Conservation (phyloP, 1,140 invertebrate genomes). For the Temnothorax longispinosus region DNA sequence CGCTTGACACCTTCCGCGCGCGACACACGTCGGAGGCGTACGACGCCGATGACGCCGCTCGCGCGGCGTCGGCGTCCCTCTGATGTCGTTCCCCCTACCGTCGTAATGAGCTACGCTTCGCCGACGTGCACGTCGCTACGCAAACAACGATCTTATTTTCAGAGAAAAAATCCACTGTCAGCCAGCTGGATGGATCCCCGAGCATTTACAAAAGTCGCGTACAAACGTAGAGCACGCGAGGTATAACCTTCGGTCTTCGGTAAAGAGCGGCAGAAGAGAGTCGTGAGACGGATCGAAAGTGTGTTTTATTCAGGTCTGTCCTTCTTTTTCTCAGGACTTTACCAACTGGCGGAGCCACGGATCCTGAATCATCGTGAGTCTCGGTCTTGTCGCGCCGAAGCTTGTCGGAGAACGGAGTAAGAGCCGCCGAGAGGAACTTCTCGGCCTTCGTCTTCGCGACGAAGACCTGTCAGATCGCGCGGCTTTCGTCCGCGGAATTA, state of each 20-base stretch:
- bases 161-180: constrained; percentile 21
- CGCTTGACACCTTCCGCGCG: constrained; percentile 48
- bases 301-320: background rate
- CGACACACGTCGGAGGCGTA: constrained; percentile 45
- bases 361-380: constrained; percentile 23
- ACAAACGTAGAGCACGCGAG: background rate
- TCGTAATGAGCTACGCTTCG: constrained; percentile 43
- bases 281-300: constrained; percentile 1
- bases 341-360: background rate
- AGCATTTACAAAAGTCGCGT: constrained; percentile 1
- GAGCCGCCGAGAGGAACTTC: background rate
- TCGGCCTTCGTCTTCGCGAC: background rate
- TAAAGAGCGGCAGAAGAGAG: background rate
- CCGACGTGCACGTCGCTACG: constrained; percentile 35
- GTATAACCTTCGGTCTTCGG: background rate
- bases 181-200: background rate
- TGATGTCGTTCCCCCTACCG: constrained; percentile 41
- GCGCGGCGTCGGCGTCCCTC: constrained; percentile 49
- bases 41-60: constrained; percentile 43
- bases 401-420: background rate
- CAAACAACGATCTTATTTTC: constrained; percentile 63
- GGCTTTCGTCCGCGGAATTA: constrained; percentile 18
- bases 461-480: background rate
- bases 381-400: background rate
- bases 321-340: background rate